A percentile compares a stretch with the other conserved stretches of the same genome.
phyloP scores from a whole-genome alignment of 2,797 vertebrate genomes.

The Hephaestus fuliginosus region DNA sequence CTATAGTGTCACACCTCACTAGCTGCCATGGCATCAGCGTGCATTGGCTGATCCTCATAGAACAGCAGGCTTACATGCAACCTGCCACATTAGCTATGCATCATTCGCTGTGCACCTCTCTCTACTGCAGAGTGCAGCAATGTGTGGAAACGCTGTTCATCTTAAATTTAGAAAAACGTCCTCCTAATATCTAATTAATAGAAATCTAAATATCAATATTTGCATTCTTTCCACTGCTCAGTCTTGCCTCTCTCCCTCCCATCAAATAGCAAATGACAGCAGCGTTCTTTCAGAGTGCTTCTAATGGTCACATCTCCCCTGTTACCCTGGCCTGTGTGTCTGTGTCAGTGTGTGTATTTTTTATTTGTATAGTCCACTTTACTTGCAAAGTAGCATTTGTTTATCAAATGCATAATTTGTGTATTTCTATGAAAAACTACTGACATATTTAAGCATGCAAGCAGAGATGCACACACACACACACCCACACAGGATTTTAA shows the following conservation, averaged over 20 bases:
- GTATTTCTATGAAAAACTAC: neutral
- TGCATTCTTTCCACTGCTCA: constrained; percentile 14
- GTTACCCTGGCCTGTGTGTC: constrained; percentile 31
- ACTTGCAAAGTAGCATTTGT: constrained; percentile 7
- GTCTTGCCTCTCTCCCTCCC: constrained; percentile 26
- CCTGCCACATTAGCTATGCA: constrained; percentile 3
- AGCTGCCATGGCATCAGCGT: neutral
- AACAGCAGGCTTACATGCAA: neutral
- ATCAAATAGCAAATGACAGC: constrained; percentile 47
- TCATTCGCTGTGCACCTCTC: neutral
- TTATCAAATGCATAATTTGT: neutral
- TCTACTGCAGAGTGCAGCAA: constrained; percentile 16
- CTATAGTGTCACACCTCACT: neutral
- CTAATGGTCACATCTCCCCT: constrained; percentile 51
- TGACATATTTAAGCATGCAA: neutral
- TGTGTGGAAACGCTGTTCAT: neutral
- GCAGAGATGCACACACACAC: neutral
- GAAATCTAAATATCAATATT: constrained; percentile 2
- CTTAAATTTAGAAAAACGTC: constrained; percentile 6
- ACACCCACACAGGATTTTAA: no score
- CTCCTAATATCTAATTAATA: constrained; percentile 1
- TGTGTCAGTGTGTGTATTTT: neutral
- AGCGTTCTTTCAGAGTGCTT: constrained; percentile 46
- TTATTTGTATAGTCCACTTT: constrained; percentile 22
- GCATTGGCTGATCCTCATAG: neutral